Base-by-base conservation (phyloP, 2,888 invertebrate genomes). In the Uloborus plumipes region DNA sequence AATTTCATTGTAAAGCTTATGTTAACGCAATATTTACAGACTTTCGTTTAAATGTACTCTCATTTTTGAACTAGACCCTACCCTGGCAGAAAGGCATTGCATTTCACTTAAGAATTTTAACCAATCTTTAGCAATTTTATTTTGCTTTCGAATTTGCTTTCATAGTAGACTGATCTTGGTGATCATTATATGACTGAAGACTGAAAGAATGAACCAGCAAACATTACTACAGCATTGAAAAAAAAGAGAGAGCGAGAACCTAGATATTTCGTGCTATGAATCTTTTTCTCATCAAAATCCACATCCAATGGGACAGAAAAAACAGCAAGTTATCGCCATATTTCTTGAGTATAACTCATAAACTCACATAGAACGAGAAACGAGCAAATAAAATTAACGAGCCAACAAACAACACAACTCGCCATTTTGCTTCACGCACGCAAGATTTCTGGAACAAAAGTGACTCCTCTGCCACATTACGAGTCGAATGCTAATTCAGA, bases 361-460 rank as follows among this genome's bases (percentile, higher is more conserved):
- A 55, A 55, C 55, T 55, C 9, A 55, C 20, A 55, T 13, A n/a
- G 20, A 20, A 16, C n/a, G 16, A 14, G 55, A 9, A n/a, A 20
- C 20, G 55, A 9, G 20, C 15, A 20, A 20, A 55, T 18, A 18
- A 55, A 55, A 55, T 55, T 55, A 55, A 55, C n/a, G 18, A 55
- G 16, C 18, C 55, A 55, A 55, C 55, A 55, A 55, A 55, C 55
- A 20, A 20, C n/a, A 18, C 18, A 20, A 55, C n/a, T 55, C 55
- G 55, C 16, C 39, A 39, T 39, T 39, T 39, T 55, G n/a, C 55
- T 55, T 55, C 55, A 55, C 55, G 55, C 55, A 55, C 20, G 55
- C 55, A 20, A 20, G 55, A 55, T 55, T 55, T 55, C 20, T 55
- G 55, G 20, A 55, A 55, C 55, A 55, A 55, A 55, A 55, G 55